phyloP scores from a whole-genome alignment of 2,888 invertebrate species.

The Chymomyza fuscimana region DNA sequence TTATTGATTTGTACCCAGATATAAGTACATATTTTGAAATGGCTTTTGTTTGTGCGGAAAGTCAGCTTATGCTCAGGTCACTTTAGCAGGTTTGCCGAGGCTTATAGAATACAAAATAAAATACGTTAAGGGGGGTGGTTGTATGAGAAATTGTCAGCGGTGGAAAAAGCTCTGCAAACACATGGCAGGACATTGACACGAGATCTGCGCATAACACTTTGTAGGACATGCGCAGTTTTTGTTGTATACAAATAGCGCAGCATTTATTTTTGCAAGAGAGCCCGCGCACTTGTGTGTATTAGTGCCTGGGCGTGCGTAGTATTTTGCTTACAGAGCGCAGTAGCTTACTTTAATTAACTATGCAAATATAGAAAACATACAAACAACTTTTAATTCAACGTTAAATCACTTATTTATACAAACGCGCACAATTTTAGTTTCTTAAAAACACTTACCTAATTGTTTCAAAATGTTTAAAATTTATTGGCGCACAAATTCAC shows the following conservation, averaged over 20 bases:
- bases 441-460: background rate
- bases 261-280: conserved; percentile 1
- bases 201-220: conserved; percentile 72
- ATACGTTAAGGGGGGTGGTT: background rate
- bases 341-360: conserved; percentile 19
- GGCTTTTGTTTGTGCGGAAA: background rate
- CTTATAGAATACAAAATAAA: background rate
- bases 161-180: background rate
- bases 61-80: background rate
- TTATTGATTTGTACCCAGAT: conserved; percentile 47
- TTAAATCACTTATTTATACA: conserved; percentile 3
- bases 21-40: background rate
- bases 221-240: conserved; percentile 60
- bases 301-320: conserved; percentile 44
- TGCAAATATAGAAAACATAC: background rate
- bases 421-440: too few species aligned
- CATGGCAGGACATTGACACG: conserved; percentile 43
- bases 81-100: background rate
- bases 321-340: conserved; percentile 35
- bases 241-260: conserved; percentile 9
- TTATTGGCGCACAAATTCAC: background rate
- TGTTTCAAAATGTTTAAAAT: background rate
- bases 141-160: background rate
- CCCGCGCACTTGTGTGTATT: conserved; percentile 1
- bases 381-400: background rate